Evolutionary conservation across 2,113 vertebrate genomes (phyloP).

Genomic region (Oryzias woworae): DNA sequence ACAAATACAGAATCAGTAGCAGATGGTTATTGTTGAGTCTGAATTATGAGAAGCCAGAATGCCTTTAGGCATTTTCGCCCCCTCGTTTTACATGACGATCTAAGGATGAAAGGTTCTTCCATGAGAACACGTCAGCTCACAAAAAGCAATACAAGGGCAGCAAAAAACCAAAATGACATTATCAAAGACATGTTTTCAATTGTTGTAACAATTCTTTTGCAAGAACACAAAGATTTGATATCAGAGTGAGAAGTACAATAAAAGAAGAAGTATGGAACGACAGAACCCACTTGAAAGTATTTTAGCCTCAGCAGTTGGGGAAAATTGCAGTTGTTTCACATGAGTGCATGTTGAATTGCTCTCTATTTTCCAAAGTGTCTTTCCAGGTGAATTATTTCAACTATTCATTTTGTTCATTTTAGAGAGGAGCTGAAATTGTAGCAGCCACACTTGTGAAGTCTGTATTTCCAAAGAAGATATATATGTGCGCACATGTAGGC

Average conservation of each 20-base stretch:
- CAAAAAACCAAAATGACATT: neutral
- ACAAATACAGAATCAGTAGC: neutral
- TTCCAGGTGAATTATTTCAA: conserved; percentile 46
- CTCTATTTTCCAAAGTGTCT: conserved; percentile 43
- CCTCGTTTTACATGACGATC: neutral
- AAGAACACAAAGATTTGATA: conserved; percentile 11
- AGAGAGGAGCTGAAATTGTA: conserved; percentile 31
- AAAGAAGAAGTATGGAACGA: conserved; percentile 18
- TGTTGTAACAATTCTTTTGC: no score
- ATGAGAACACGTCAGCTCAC: neutral
- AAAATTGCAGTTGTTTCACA: conserved; percentile 53
- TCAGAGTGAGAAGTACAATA: neutral
- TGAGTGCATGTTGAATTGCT: conserved; percentile 49
- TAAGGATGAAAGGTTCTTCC: neutral
- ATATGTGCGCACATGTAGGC: conserved; percentile 8
- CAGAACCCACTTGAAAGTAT: conserved; percentile 34
- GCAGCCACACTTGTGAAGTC: conserved; percentile 31
- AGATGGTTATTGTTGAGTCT: neutral
- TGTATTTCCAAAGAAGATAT: conserved; percentile 15
- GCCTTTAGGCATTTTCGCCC: neutral
- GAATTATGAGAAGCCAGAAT: neutral
- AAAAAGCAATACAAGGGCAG: neutral
- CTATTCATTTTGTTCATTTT: conserved; percentile 36
- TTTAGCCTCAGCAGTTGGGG: conserved; percentile 40
- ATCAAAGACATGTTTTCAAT: no score